phyloP scores from a whole-genome alignment of 2,797 vertebrate genomes.

The Neosilurus mollespiculum region DNA sequence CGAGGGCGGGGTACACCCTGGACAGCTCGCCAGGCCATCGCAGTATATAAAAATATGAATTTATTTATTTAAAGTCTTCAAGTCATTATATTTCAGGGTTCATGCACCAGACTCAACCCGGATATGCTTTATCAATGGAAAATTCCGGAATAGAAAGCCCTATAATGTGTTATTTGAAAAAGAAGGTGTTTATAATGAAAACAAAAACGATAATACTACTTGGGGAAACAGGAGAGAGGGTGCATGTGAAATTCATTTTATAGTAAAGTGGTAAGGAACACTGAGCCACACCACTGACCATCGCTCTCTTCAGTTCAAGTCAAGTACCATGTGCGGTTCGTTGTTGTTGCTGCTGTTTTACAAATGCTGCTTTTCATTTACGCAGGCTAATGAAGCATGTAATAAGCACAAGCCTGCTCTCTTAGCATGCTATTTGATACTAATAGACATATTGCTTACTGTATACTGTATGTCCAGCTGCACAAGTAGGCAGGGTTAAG shows the following conservation, averaged over 20 bases:
- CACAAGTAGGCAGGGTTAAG: too few relatives aligned
- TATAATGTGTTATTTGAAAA: not conserved
- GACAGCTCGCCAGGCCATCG: too few relatives aligned
- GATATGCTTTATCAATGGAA: not conserved
- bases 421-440: constrained; percentile 2
- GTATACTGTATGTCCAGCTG: not conserved
- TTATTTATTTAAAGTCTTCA: not conserved
- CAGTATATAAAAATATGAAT: too few relatives aligned
- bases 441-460: not conserved
- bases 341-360: not conserved
- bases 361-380: constrained; percentile 11
- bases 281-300: not conserved
- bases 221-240: not conserved
- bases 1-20: too few relatives aligned
- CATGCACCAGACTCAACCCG: not conserved
- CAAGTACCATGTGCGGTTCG: not conserved
- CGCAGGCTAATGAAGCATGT: constrained; percentile 17
- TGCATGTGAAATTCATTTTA: not conserved
- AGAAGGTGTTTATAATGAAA: not conserved
- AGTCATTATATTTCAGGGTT: not conserved
- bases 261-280: not conserved
- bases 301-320: not conserved
- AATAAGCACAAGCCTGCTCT: not conserved
- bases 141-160: not conserved
- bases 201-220: too few relatives aligned